Base-by-base conservation (phyloP, 2,797 vertebrate genomes). In the Xiphophorus birchmanni region DNA sequence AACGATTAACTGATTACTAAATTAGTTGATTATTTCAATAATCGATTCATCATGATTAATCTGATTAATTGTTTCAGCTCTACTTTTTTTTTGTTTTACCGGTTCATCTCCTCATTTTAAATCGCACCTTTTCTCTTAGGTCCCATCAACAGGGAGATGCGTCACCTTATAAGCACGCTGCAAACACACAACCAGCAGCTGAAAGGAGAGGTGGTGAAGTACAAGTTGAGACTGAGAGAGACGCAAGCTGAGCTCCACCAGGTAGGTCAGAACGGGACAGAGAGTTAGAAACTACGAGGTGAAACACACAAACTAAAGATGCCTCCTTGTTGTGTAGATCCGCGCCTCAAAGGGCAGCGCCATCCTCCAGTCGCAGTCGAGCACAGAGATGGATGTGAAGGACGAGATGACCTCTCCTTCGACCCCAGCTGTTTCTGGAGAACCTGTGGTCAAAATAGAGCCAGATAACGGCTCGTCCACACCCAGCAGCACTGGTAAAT, bases 181-280 rank as follows among this genome's bases (percentile, higher is more conserved):
- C 98, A 99, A 92, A 99, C 96, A 37, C 98, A 99, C 92, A 99
- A 99, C 91, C 98, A 99, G 89, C 98, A 99, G 94, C 95, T 99
- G 94, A 99, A 99, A 88, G 98, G 98, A 76, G 98, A 99, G 77
- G 97, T 99, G 84, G 92, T 98, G 50, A 96, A 99, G 86, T 99
- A 96, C 87, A 99, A 99, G 85, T 88, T 98, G 77, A 96, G 97
- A 65, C 88, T 99, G 86, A 95, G 97, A 81, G 99, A 99, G 91
- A 95, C 98, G 4, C 98, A 99, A 50, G 90, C 97, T 4, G 98
- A 99, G 81, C 95, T 99, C 84, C 97, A 96, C 93, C 98, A 99
- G 97, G 98, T 98, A 82, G 79, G 78, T 86, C 60, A 56, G 2
- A 75, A 6, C 35, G 71, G 6, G 23, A 18, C 1, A 13, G 48